Evolutionary conservation across 2,113 vertebrate genomes (phyloP), one percentile per base, ranked within the genome.

Genomic region (Empidonax traillii): DNA sequence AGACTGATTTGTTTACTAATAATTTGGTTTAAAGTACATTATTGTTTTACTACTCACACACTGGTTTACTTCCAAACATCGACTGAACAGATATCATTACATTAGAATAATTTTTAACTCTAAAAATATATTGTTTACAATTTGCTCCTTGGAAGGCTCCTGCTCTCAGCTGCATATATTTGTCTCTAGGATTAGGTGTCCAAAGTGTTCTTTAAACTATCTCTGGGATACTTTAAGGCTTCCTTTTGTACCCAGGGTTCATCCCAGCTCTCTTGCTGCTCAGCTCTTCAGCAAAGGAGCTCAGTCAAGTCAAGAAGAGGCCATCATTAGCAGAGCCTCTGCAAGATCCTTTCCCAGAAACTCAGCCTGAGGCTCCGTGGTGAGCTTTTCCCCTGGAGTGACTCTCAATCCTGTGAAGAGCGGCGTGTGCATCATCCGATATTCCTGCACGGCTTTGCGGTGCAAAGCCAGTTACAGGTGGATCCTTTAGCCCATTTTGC

Each of bases 1-100:
- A 95, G 95, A 94, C 89, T 95, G 96, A 97, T 97, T 97, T 97
- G 95, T 96, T 97, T 97, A 96, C 95, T 93, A 94, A 97, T 97
- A 97, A 97, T 97, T 97, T 95, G 66, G 81, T 84, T 96, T 96
- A 94, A 97, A 97, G 93, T 86, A 93, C 95, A 96, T 96, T 97
- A 96, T 95, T 97, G 94, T 97, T 97, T 94, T 94, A 96, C 90
- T 93, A 39, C 93, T 96, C 90, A 79, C 94, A 95, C 68, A 28
- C 75, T 94, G 96, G 97, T 97, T 97, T 96, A 95, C 94, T 95
- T 67, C 76, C 95, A 89, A 93, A 94, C 73, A 87, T 43, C 18
- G 13, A 55, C 90, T 82, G 96, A 95, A 93, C 93, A 80, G 93
- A 84, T 93, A 96, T 92, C 89, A 89, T 95, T 95, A 96, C 72